Evolutionary conservation across 1,140 invertebrate genomes (phyloP).

Genomic region (Papilio helenus): DNA sequence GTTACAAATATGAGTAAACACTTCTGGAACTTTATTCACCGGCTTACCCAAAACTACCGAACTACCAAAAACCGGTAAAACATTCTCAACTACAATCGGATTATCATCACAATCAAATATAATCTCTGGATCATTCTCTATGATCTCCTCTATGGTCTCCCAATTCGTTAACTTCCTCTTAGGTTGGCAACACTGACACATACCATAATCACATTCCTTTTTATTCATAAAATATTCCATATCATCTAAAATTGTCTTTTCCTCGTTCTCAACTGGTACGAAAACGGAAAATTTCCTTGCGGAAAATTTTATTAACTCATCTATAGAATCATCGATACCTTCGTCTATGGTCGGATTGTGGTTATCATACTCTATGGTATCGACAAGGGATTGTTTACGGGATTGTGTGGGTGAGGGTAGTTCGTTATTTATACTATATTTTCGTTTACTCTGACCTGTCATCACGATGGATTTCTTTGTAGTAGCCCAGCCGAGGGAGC

Average conservation of each 20-base stretch:
- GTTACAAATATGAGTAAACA: slow-evolving; percentile 61
- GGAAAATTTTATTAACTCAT: slow-evolving; percentile 68
- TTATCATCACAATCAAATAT: slow-evolving; percentile 75
- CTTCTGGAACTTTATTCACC: slow-evolving; percentile 53
- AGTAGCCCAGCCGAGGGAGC: slow-evolving; percentile 93
- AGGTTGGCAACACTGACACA: slow-evolving; percentile 69
- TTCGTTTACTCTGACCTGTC: slow-evolving; percentile 86
- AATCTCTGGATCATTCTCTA: slow-evolving; percentile 78
- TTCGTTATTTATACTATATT: slow-evolving; percentile 62
- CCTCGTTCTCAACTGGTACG: slow-evolving; percentile 56
- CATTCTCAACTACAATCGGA: slow-evolving; percentile 62
- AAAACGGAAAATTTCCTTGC: slow-evolving; percentile 71
- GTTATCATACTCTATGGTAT: slow-evolving; percentile 49
- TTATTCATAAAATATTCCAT: slow-evolving; percentile 71
- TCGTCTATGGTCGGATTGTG: slow-evolving; percentile 53
- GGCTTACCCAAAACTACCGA: slow-evolving; percentile 47
- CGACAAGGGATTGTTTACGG: slow-evolving; percentile 58
- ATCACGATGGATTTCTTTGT: slow-evolving; percentile 88
- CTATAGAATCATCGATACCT: slow-evolving; percentile 54
- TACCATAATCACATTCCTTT: slow-evolving; percentile 73
- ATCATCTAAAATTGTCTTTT: slow-evolving; percentile 74
- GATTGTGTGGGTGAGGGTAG: slow-evolving; percentile 51
- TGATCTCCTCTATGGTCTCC: slow-evolving; percentile 75
- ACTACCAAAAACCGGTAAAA: slow-evolving; percentile 24
- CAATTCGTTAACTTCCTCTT: slow-evolving; percentile 71